Base-by-base conservation (phyloP, 2,113 vertebrate species). In the Antechinus stuartii region DNA sequence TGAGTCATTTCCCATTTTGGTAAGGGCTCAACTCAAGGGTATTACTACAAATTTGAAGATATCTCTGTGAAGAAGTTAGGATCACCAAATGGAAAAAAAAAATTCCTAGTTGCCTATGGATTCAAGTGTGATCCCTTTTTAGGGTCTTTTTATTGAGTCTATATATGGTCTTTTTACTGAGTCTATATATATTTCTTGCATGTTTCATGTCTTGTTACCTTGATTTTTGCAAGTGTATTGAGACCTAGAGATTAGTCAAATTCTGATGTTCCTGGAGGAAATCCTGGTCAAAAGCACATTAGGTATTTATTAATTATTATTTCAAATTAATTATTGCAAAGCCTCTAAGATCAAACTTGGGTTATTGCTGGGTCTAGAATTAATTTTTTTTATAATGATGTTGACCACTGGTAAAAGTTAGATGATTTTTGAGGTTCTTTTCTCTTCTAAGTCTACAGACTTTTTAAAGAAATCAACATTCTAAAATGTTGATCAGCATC, bases 391-490 rank as follows among this genome's bases (percentile, higher is more conserved):
- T 93, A 84, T n/a, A 24, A 30, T n/a, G 91, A 95, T 84, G 22
- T 22, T 22, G 35, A 76, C 16, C 16, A 90, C 12, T 35, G n/a
- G 30, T 94, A 27, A n/a, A 61, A 94, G 95, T 5, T 57, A 52
- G 23, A 52, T 54, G 89, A 23, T 89, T 92, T 91, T 92, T 92
- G 25, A 91, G 84, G 56, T 46, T 52, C 76, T 92, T 14, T 26
- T 4, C 90, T 91, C 52, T 89, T 50, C 42, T 94, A 91, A 52
- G 50, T 52, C 50, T 52, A 52, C 50, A 52, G 50, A 52, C 9
- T 52, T 52, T 52, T 52, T 11, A 52, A 92, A 55, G n/a, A 91
- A 95, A 90, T 95, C 57, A 93, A 50, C 90, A 93, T 84, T 94
- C 53, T 14, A 89, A 94, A 92, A 55, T 94, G 90, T 94, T 91